Evolutionary conservation across 2,797 vertebrate genomes (phyloP), one percentile per base, ranked within the genome.

Genomic region (Coccyzus lansbergi): DNA sequence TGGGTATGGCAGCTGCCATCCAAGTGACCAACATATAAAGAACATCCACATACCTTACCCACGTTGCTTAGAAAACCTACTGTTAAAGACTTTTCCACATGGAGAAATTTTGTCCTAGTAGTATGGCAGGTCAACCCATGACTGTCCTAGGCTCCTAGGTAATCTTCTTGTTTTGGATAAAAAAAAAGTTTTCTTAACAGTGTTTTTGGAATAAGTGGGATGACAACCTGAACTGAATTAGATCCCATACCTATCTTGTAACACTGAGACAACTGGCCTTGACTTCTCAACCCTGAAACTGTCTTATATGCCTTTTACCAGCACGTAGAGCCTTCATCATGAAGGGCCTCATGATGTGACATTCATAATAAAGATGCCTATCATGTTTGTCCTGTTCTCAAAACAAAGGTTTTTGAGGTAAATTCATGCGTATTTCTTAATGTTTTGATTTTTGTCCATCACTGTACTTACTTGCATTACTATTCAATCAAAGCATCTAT

Each of bases 71-170:
- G 25, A 38, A 10, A 48, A 4, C 21, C 13, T 38, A 20, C 31
- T 44, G 4, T 2, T 40, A 44, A 55, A 49, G 29, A 5, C 17
- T 58, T 77, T 69, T 59, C 28, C 34, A 5, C 0, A 0, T 40
- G 40, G 18, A 38, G 7, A 55, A 48, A 4, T 17, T 46, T 12
- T 6, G 2, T 34, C 22, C 46, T 17, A 4, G 3, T 16, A 7
- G 5, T 1, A 13, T 2, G 7, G 21, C 31, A 34, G 29, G 34
- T 16, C 40, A 33, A 52, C n/a, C n/a, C 1, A 0, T 2, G 31
- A n/a, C 14, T 7, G 21, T 4, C 38, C 64, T 33, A 1, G 4
- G 4, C 19, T 55, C 44, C 20, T 14, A 11, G 6, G 8, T 17
- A 14, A 29, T 1, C 63, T 68, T 28, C 52, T 63, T 6, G 4